phyloP scores from a whole-genome alignment of 2,113 vertebrate species.

The Pimephales promelas region DNA sequence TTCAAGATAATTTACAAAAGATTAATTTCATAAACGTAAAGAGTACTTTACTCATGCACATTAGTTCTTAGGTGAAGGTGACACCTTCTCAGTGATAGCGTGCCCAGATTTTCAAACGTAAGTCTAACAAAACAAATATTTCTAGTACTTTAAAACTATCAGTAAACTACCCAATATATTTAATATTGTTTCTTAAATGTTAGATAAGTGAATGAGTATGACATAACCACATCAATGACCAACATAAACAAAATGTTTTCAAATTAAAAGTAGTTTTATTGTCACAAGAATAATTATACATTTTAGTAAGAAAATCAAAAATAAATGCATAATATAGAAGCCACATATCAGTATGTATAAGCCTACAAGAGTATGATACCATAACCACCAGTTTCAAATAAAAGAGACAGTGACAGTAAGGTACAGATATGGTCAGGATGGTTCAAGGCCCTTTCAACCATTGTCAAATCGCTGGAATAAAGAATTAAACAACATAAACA shows the following conservation, averaged over 20 bases:
- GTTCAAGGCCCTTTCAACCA: not conserved
- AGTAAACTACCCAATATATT: not conserved
- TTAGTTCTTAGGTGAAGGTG: not conserved
- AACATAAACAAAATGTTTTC: not conserved
- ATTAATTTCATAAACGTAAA: not conserved
- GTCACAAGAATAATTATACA: constrained; percentile 63
- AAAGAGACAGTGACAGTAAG: constrained; percentile 28
- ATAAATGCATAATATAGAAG: constrained; percentile 56
- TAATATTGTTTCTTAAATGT: not conserved
- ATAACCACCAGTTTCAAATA: constrained; percentile 27
- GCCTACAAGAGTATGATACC: constrained; percentile 44
- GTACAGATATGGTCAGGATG: constrained; percentile 10
- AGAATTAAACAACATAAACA: not conserved
- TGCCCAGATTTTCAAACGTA: not conserved
- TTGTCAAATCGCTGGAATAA: constrained; percentile 27
- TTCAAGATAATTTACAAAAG: not conserved
- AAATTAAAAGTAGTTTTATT: constrained; percentile 58
- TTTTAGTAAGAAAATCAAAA: constrained; percentile 62
- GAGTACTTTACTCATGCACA: not conserved
- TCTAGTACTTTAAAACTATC: not conserved
- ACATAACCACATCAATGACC: constrained; percentile 8
- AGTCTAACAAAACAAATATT: not conserved
- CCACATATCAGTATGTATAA: constrained; percentile 53
- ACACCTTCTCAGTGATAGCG: not conserved
- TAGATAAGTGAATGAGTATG: too few species aligned